Percentiles rank a stretch among this genome's conserved stretches.
phyloP scores from a whole-genome alignment of 2,888 invertebrate species.

The Tenthredo mesomela region DNA sequence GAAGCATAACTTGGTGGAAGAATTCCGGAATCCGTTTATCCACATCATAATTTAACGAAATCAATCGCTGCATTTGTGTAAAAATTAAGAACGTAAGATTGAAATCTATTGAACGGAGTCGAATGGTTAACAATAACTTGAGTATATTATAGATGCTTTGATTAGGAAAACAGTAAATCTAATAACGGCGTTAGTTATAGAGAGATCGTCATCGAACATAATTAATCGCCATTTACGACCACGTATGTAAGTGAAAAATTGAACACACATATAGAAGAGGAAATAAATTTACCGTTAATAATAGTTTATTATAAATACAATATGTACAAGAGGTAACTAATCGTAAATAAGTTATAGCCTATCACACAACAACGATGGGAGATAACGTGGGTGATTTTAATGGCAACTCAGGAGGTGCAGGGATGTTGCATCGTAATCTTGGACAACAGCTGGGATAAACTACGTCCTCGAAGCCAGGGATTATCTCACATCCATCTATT shows the following conservation, averaged over 20 bases:
- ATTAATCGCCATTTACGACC: not conserved
- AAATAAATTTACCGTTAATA: slow-evolving; percentile 12
- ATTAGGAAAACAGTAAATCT: not conserved
- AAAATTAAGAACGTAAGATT: not conserved
- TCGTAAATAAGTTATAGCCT: slow-evolving; percentile 3
- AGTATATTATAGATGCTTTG: not conserved
- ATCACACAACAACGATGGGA: slow-evolving; percentile 31
- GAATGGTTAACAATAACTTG: not conserved
- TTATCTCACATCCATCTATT: slow-evolving; percentile 43
- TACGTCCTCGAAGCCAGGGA: slow-evolving; percentile 37
- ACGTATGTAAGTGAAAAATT: not conserved
- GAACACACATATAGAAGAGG: not conserved
- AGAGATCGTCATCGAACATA: not conserved
- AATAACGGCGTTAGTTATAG: not conserved
- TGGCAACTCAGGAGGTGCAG: not conserved
- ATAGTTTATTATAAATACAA: slow-evolving; percentile 52
- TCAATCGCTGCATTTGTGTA: not conserved
- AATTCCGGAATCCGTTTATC: not conserved
- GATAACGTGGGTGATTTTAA: slow-evolving; percentile 43
- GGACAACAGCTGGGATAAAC: slow-evolving; percentile 48
- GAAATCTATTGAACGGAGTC: not conserved
- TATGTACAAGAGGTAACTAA: slow-evolving; percentile 48
- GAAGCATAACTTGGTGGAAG: not conserved
- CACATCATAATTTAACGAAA: not conserved
- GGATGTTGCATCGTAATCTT: slow-evolving; percentile 46